Evolutionary conservation across 1,140 invertebrate species (phyloP), one percentile per base, ranked within the genome.

Genomic region (Solenopsis fugax): DNA sequence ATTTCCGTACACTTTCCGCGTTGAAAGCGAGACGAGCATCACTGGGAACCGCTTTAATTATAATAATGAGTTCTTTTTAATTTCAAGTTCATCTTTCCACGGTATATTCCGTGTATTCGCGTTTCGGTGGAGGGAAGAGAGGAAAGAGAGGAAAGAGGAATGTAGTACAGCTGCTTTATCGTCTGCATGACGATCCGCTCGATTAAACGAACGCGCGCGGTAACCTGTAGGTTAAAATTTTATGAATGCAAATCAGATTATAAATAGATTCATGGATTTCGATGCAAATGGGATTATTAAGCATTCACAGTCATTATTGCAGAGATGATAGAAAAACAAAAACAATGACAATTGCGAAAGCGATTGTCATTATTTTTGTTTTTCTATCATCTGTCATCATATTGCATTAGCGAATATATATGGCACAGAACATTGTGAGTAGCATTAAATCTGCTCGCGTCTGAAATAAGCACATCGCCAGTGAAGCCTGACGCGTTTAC

Each of bases 221-320:
- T 45, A 48, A 82, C n/a, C 24, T 0, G n/a, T 6, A n/a, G 41
- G 13, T 73, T 60, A 73, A 60, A 56, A 60, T 73, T 73, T 60
- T 73, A 84, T 84, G n/a, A 29, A 73, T 73, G 69, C 69, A 84
- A 84, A 84, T 84, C n/a, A 73, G 41, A 60, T 72, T 58, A 72
- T 82, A 82, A 82, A 48, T 48, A 82, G 78, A 84, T 84, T 84
- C 54, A 60, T 60, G 37, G 24, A 60, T 84, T 84, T 73, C 21
- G 13, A 81, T 81, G 34, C 64, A 69, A 84, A 84, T 58, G 12
- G 45, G 29, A 48, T 67, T 84, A 73, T 62, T 73, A 82, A 18
- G 16, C 13, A 72, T 58, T 82, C 52, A 16, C 29, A 16, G 24
- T 84, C 41, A 82, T 82, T 82, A 60, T 60, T 56, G 52, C 12